phyloP scores from a whole-genome alignment of 2,113 vertebrate genomes.

The Chaetura pelagica region DNA sequence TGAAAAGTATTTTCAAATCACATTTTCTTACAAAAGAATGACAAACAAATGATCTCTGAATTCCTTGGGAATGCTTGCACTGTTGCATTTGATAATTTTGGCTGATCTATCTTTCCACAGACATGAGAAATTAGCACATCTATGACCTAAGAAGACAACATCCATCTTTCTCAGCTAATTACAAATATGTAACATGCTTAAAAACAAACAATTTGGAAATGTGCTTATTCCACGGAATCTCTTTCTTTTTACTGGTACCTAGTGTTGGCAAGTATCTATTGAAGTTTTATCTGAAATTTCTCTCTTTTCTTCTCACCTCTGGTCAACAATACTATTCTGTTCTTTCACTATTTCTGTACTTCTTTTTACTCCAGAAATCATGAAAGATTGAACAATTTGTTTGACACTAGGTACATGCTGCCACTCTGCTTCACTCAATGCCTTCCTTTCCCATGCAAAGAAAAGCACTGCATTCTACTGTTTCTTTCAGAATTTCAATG shows the following conservation, averaged over 20 bases:
- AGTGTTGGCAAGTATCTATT: neutral
- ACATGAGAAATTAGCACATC: neutral
- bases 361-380: neutral
- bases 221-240: neutral
- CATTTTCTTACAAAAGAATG: neutral
- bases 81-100: neutral
- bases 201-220: neutral
- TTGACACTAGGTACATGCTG: neutral
- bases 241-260: neutral
- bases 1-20: neutral
- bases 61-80: neutral
- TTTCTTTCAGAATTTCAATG: neutral
- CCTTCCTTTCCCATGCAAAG: neutral
- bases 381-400: neutral
- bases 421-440: neutral
- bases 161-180: neutral
- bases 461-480: neutral
- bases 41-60: neutral
- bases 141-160: neutral
- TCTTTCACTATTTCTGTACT: neutral
- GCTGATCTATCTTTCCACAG: neutral
- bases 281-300: neutral
- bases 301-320: neutral
- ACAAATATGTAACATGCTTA: neutral
- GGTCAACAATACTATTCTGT: neutral